Conservation (phyloP, 2,113 vertebrate genomes). For the Odontesthes bonariensis region DNA sequence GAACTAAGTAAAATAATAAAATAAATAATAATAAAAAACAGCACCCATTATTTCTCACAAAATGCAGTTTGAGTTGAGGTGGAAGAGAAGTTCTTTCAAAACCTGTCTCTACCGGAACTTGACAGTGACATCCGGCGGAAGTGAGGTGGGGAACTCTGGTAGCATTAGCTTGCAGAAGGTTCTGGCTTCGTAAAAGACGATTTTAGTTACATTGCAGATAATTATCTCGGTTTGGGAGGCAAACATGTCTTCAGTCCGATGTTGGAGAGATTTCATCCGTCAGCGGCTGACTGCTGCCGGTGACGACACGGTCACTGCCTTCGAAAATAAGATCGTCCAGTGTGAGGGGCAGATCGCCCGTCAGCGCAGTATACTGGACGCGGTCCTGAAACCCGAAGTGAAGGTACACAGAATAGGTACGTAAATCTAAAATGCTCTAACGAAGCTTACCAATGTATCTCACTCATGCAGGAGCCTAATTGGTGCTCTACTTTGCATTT, state of each 20-base stretch:
- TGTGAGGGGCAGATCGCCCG: background rate
- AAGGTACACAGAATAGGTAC: conserved; percentile 10
- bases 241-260: background rate
- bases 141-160: background rate
- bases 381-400: conserved; percentile 2
- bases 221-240: background rate
- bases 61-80: background rate
- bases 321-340: background rate
- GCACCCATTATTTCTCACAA: no score
- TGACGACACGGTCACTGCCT: background rate
- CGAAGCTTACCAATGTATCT: background rate
- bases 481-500: background rate
- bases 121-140: background rate
- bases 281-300: background rate
- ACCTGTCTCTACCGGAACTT: background rate
- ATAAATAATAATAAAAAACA: no score
- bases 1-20: no score
- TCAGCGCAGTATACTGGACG: background rate
- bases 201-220: background rate
- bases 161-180: background rate
- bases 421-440: background rate
- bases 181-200: background rate
- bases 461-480: no score
- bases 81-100: background rate
- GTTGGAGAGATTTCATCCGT: background rate